Evolutionary conservation across 2,113 vertebrate genomes (phyloP).

Genomic region (Bubo scandiacus): DNA sequence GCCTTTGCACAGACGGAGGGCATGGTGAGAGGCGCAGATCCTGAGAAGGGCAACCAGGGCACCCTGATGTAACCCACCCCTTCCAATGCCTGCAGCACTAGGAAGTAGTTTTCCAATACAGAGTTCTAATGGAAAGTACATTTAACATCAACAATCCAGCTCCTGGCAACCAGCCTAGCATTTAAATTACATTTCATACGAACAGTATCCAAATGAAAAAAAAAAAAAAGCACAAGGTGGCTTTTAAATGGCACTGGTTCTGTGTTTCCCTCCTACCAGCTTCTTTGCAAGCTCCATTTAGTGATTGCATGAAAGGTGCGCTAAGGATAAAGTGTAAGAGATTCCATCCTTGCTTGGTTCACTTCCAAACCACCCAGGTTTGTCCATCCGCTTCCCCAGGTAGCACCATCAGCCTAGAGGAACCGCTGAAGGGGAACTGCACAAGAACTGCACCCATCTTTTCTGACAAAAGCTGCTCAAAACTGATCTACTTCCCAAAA

Average conservation of each 20-base stretch:
- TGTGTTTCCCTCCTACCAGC: background rate
- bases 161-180: slow-evolving; percentile 37
- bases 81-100: background rate
- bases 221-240: background rate
- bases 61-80: background rate
- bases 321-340: background rate
- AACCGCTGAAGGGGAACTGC: background rate
- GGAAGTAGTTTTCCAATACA: slow-evolving; percentile 57
- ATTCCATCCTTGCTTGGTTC: background rate
- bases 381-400: background rate
- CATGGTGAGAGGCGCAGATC: background rate
- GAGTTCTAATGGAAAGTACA: slow-evolving; percentile 61
- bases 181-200: slow-evolving; percentile 42
- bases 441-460: background rate
- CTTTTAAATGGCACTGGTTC: slow-evolving; percentile 2
- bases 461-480: background rate
- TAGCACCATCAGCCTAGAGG: background rate
- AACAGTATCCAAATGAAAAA: slow-evolving; percentile 4
- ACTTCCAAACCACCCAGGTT: background rate
- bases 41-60: background rate
- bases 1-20: background rate
- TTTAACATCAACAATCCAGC: slow-evolving; percentile 29
- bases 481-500: background rate
- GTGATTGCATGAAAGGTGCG: background rate
- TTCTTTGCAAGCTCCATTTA: background rate